Evolutionary conservation across 2,113 vertebrate species (phyloP), one percentile per base, ranked within the genome.

Genomic region (rat (Rattus norvegicus)): DNA sequence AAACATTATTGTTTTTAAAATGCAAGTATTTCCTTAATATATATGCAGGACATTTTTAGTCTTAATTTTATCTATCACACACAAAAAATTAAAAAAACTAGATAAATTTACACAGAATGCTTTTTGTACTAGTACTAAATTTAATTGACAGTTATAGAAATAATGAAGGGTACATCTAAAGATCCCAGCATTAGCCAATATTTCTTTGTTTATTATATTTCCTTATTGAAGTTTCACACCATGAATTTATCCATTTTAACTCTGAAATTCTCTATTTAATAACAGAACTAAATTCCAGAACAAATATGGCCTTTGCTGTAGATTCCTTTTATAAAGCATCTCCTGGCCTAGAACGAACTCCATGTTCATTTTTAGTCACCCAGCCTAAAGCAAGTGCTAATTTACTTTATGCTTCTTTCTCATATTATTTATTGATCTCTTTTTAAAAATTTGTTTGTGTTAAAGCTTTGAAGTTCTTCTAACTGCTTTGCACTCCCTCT

Each of bases 371-470:
- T 79, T 85, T 7, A 91, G 7, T n/a, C 72, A 36, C 39, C 19
- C 54, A 93, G 43, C 88, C 84, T 56, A 54, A 79, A 56, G 84
- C 49, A 90, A 20, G 24, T 67, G 24, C 56, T 92, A 87, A 94
- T 75, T 59, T 36, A n/a, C 26, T 90, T 81, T 70, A 10, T 88
- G 26, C 67, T 94, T 63, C 86, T 65, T 70, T n/a, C 19, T 13
- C 13, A 49, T 90, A 92, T 92, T 90, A 91, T 92, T 75, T 92
- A 89, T 97, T 86, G 86, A 94, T 95, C 36, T 70, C 36, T 83
- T 76, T 88, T 92, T 88, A 43, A 54, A 54, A 90, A 92, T 89
- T 95, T 94, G 30, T 36, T 96, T 91, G 69, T 56, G 90, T 92
- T 90, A 70, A 90, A 75, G 17, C 69, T 83, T 92, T 94, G 65